Percentiles rank a stretch among this genome's conserved stretches.
Conservation (phyloP, 2,888 invertebrate genomes). For the Dynastes maya region DNA sequence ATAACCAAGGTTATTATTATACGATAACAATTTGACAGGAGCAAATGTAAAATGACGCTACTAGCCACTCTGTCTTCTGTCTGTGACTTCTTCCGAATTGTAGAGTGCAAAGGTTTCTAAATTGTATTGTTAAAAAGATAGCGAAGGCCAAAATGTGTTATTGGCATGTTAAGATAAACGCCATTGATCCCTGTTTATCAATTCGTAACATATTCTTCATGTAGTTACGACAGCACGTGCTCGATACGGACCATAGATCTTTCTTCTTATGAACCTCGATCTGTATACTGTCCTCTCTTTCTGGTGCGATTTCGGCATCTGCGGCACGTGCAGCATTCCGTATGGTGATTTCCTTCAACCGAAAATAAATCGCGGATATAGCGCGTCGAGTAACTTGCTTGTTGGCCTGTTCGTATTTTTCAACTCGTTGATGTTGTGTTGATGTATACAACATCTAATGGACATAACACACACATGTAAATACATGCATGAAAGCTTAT, state of each 20-base stretch:
- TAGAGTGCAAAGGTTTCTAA: background rate
- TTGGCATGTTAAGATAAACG: background rate
- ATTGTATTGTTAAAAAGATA: background rate
- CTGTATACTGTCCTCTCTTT: background rate
- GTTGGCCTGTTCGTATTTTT: background rate
- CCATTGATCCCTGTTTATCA: background rate
- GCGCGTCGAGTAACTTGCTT: background rate
- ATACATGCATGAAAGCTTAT: background rate
- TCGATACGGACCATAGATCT: background rate
- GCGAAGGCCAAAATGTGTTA: background rate
- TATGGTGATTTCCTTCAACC: slow-evolving; percentile 38
- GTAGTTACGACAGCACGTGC: background rate
- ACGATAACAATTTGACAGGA: too few relatives aligned
- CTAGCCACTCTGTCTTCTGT: too few relatives aligned
- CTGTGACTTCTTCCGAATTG: too few relatives aligned
- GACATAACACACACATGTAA: background rate
- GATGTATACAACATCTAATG: background rate
- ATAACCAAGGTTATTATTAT: too few relatives aligned
- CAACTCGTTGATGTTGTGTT: background rate
- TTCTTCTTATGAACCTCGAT: background rate
- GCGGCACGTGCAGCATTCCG: slow-evolving; percentile 46
- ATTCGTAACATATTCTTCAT: background rate
- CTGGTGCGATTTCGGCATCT: slow-evolving; percentile 32
- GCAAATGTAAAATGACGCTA: too few relatives aligned
- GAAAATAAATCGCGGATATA: slow-evolving; percentile 57